Evolutionary conservation across 2,888 invertebrate species (phyloP).

Genomic region (Sesamia inferens): DNA sequence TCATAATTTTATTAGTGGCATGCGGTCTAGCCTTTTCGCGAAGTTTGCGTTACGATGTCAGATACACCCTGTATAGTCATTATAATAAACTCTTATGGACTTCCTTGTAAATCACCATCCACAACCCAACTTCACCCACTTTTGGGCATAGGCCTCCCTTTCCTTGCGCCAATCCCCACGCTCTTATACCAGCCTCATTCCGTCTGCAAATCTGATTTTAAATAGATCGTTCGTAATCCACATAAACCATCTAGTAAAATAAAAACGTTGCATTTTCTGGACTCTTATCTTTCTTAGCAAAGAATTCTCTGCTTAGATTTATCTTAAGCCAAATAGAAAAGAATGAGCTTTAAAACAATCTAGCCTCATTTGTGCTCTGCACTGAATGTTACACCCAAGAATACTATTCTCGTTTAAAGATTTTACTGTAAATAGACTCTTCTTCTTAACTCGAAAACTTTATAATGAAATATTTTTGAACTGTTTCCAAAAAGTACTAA

Average conservation of each 20-base stretch:
- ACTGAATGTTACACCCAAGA: slow-evolving; percentile 22
- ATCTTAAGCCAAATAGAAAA: slow-evolving; percentile 37
- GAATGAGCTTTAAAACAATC: slow-evolving; percentile 12
- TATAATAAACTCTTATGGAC: background rate
- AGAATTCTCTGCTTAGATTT: slow-evolving; percentile 10
- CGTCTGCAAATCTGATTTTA: background rate
- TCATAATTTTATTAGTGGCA: no score
- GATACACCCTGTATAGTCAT: no score
- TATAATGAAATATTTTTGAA: background rate
- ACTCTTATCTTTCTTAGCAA: slow-evolving; percentile 8
- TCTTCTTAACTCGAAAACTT: background rate
- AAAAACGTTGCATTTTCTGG: slow-evolving; percentile 15
- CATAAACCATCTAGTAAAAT: background rate
- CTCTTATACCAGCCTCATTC: background rate
- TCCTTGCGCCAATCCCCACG: background rate
- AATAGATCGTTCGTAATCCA: background rate
- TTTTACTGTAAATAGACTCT: slow-evolving; percentile 7
- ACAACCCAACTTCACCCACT: background rate
- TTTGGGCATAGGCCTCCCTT: background rate
- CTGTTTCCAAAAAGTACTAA: background rate
- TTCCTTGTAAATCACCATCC: background rate
- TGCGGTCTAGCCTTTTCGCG: no score
- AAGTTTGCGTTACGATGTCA: no score
- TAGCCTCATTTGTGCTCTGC: slow-evolving; percentile 41
- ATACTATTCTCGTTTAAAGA: slow-evolving; percentile 26